Evolutionary conservation across 2,797 vertebrate species (phyloP).

Genomic region (Falco novaeseelandiae): DNA sequence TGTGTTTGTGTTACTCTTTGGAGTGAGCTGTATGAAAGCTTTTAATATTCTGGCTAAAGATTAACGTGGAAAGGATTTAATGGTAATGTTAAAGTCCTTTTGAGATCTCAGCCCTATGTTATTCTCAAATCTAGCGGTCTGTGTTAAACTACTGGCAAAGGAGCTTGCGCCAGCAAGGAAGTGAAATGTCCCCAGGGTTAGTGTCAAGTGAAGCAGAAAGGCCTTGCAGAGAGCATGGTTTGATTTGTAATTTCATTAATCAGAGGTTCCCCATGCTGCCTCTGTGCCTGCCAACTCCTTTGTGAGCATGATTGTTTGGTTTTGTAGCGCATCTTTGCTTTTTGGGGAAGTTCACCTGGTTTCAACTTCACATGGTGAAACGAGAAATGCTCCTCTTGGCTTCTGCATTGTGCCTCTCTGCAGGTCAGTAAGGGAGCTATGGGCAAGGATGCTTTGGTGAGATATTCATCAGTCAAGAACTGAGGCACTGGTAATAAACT

Average conservation of each 20-base stretch:
- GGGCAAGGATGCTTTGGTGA: background rate
- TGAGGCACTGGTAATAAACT: background rate
- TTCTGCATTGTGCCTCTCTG: background rate
- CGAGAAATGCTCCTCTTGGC: background rate
- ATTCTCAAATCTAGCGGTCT: background rate
- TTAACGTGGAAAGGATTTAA: background rate
- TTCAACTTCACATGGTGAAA: background rate
- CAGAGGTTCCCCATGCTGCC: constrained; percentile 8
- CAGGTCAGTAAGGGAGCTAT: background rate
- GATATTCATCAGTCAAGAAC: rapidly evolving
- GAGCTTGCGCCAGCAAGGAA: constrained; percentile 6
- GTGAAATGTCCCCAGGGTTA: constrained; percentile 26
- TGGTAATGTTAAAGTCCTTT: background rate
- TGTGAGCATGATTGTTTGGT: background rate
- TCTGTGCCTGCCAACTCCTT: constrained; percentile 10
- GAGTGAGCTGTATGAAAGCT: background rate
- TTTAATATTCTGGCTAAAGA: background rate
- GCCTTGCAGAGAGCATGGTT: constrained; percentile 25
- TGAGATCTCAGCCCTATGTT: background rate
- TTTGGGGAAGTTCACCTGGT: background rate
- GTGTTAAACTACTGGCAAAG: background rate
- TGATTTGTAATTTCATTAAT: constrained; percentile 70
- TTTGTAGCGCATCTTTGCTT: background rate
- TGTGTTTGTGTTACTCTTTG: background rate
- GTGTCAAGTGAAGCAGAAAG: constrained; percentile 51